Conservation (phyloP, 2,113 vertebrate species). For the Pyrgilauda ruficollis region DNA sequence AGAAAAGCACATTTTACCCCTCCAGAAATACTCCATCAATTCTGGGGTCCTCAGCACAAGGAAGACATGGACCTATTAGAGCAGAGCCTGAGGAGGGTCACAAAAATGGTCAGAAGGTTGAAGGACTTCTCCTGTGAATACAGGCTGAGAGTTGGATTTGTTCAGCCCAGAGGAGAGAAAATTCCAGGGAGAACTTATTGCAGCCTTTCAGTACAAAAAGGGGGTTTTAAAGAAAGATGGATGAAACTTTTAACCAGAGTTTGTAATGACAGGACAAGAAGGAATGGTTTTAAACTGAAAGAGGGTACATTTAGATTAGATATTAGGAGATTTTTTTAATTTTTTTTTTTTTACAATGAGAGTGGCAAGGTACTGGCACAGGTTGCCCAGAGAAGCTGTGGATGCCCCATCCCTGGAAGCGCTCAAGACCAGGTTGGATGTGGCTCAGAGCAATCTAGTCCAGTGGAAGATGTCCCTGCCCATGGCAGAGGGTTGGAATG, state of each 20-base stretch:
- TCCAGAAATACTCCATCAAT: neutral
- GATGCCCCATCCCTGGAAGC: neutral
- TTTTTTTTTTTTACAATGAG: neutral
- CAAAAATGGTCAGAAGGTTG: neutral
- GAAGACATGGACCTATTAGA: neutral
- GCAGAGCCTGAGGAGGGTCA: neutral
- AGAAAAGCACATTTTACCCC: neutral
- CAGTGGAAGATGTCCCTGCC: neutral
- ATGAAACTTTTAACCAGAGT: neutral
- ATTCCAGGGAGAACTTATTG: neutral
- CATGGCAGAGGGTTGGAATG: rapidly evolving
- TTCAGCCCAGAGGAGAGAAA: neutral
- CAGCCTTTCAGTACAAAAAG: neutral
- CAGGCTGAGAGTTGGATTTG: neutral
- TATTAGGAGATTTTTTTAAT: neutral
- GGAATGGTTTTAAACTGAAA: neutral
- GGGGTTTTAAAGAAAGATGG: neutral
- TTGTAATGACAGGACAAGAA: neutral
- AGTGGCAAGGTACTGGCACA: neutral
- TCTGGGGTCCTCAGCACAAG: neutral
- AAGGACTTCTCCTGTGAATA: neutral
- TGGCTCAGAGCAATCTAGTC: neutral
- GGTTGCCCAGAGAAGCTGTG: neutral
- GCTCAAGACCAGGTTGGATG: neutral
- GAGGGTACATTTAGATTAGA: neutral